Base-by-base conservation (phyloP, 2,888 invertebrate genomes). In the Drosophila diplacantha region DNA sequence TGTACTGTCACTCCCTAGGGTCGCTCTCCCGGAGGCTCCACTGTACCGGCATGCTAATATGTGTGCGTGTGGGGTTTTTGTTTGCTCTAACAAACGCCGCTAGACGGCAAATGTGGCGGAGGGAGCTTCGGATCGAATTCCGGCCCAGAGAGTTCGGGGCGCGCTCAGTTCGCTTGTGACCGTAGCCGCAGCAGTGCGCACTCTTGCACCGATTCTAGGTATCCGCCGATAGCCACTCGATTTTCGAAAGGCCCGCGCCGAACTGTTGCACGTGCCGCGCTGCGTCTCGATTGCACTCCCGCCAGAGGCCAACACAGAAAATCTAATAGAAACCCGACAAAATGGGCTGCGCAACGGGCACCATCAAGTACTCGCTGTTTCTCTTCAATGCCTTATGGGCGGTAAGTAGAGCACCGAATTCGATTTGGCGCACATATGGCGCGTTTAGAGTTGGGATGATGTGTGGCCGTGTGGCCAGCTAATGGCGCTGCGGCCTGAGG, bases 341-440 rank as follows among this genome's bases (percentile, higher is more conserved):
- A 66, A 85, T 85, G 85, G 81, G 85, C 69, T 85, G 85, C 67
- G 85, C 86, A 41, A 86, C 85, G 39, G 85, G 83, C 53, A 77
- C 83, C 44, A 75, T 85, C 18, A 86, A 85, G 64, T 85, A 79
- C 58, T 59, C 81, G 32, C 64, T 85, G 55, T 84, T 85, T 55
- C 38, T 86, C 11, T 84, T 84, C 63, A 85, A 85, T 71, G 75
- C 82, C 53, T 62, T 85, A 63, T 85, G 85, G 86, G 83, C 84
- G 71, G 85, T 85, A 85, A 85, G 85, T 85, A 62, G 56, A 71
- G 52, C 46, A 39, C 38, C 5, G 3, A 61, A 43, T 51, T 44
- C 5, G 31, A 55, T 35, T 39, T 51, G 3, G 26, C 60, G 50
- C 75, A 77, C 77, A 77, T 72, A 70, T 77, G 74, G 69, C 32